Conservation (phyloP, 92 coral and sea anemone species). For the Palythoa caribaeorum region DNA sequence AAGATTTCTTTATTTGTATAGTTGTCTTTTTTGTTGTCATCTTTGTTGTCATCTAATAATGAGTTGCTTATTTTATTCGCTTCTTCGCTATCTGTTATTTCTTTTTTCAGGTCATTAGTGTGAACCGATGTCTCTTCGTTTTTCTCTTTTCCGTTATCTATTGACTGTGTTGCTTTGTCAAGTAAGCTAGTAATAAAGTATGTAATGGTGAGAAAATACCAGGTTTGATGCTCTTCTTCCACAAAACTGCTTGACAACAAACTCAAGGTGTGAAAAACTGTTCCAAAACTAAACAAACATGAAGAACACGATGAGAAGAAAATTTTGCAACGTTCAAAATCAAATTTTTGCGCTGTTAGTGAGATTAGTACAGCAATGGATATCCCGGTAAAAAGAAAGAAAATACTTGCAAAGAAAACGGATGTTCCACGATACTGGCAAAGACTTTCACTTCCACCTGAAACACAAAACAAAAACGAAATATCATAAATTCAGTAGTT, state of each 20-base stretch:
- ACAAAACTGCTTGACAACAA: slow-evolving; percentile 94
- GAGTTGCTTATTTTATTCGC: background rate
- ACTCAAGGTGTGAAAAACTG: slow-evolving; percentile 76
- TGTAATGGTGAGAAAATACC: slow-evolving; percentile 84
- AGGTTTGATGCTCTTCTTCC: slow-evolving; percentile 97
- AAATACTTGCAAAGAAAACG: slow-evolving; percentile 52
- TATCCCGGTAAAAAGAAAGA: slow-evolving; percentile 49
- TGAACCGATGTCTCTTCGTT: background rate
- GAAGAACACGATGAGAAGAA: slow-evolving; percentile 39
- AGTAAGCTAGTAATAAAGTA: slow-evolving; percentile 67
- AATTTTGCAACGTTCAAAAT: background rate
- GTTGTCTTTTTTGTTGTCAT: background rate
- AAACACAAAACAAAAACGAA: slow-evolving; percentile 36
- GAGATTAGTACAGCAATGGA: slow-evolving; percentile 29
- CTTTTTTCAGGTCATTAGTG: background rate
- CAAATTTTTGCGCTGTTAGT: background rate
- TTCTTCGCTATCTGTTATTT: background rate
- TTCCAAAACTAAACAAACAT: slow-evolving; percentile 46
- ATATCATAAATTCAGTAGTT: background rate
- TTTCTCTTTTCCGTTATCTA: background rate
- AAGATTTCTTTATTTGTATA: background rate
- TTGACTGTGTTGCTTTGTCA: slow-evolving; percentile 16
- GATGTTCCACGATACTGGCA: slow-evolving; percentile 64
- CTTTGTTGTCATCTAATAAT: background rate
- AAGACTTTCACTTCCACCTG: slow-evolving; percentile 91